phyloP scores from a whole-genome alignment of 2,113 vertebrate species.

The Charina bottae region DNA sequence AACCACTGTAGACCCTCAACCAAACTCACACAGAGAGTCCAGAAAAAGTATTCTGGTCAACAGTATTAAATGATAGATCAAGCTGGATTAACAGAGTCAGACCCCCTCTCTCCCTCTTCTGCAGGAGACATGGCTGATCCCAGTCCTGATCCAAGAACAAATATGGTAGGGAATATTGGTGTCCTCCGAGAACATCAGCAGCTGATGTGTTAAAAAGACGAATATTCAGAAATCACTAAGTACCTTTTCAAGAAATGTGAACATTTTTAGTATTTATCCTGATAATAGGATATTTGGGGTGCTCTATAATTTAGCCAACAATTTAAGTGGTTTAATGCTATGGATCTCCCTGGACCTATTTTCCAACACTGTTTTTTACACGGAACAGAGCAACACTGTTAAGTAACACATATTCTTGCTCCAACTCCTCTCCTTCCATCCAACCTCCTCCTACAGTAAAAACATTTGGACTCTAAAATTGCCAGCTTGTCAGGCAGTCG shows the following conservation, averaged over 20 bases:
- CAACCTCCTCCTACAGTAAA: not conserved
- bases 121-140: not conserved
- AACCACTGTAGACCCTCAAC: not conserved
- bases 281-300: not conserved
- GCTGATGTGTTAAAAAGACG: not conserved
- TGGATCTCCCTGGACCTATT: not conserved
- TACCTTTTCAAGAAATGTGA: not conserved
- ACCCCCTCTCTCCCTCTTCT: not conserved
- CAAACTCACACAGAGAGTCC: not conserved
- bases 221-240: not conserved
- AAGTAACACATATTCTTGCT: not conserved
- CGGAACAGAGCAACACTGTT: not conserved
- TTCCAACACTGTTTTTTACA: not conserved
- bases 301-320: not conserved
- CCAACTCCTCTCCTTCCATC: not conserved
- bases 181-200: not conserved
- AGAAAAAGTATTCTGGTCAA: not conserved
- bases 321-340: not conserved
- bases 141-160: not conserved
- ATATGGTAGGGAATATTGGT: not conserved
- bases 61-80: not conserved
- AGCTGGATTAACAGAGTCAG: not conserved
- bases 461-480: not conserved
- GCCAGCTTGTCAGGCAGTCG: not conserved
- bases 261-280: not conserved